These are phyloP conservation scores for Sesamia inferens DNA, from an alignment of 2,888 invertebrate genomes.

Conservation along the genomic window DNA sequence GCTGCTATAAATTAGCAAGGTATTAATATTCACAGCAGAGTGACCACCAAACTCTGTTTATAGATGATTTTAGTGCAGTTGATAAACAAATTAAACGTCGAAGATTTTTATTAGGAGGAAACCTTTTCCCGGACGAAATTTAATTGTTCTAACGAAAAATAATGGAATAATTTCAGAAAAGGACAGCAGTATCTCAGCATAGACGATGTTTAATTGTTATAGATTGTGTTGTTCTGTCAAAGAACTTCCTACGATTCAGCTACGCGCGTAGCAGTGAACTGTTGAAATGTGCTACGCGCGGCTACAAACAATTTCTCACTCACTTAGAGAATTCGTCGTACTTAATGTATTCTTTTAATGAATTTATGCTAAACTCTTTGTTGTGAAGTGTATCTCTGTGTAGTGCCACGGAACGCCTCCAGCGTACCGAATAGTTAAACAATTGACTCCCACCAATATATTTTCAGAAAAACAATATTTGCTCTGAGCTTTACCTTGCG, in stretches of 20 bases:
- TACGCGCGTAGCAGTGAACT: not conserved
- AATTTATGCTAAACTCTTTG: too few species aligned
- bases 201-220: not conserved
- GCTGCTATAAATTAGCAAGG: conserved; percentile 24
- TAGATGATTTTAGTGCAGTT: conserved; percentile 9
- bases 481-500: conserved; percentile 1
- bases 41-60: conserved; percentile 16
- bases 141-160: too few species aligned
- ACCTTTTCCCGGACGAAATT: too few species aligned
- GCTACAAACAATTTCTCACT: conserved; percentile 4
- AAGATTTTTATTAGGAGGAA: not conserved
- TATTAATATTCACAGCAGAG: conserved; percentile 33
- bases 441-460: not conserved
- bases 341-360: too few species aligned
- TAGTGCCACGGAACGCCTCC: too few species aligned
- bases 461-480: conserved; percentile 6
- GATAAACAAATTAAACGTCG: not conserved
- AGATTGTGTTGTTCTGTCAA: not conserved
- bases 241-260: conserved; percentile 7
- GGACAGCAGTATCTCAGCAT: not conserved
- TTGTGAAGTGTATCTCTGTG: too few species aligned
- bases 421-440: too few species aligned
- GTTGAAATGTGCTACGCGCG: not conserved
- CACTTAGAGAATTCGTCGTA: not conserved
- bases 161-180: not conserved